A percentile compares a stretch with the other conserved stretches of the same genome.
These are phyloP conservation scores for Coluber constrictor DNA, from an alignment of 2,797 vertebrate genomes.

Conservation along the genomic window DNA sequence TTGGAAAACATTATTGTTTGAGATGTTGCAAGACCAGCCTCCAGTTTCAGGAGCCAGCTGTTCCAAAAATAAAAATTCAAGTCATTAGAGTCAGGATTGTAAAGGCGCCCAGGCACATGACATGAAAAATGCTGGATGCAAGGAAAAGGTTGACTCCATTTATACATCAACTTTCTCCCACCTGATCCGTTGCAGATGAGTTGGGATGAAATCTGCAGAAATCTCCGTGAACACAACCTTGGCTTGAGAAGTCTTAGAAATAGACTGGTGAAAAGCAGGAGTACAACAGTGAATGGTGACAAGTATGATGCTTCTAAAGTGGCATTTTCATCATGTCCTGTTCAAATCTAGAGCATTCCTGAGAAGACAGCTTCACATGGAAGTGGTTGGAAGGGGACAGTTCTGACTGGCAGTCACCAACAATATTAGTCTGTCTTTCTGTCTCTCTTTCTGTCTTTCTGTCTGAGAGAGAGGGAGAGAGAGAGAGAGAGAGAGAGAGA, in stretches of 20 bases:
- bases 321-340: not conserved
- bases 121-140: not conserved
- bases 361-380: not conserved
- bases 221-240: not conserved
- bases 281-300: not conserved
- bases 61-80: not conserved
- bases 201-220: not conserved
- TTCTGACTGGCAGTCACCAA: not conserved
- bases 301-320: not conserved
- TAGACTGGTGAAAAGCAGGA: not conserved
- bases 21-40: not conserved
- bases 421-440: not conserved
- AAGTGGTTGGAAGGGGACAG: not conserved
- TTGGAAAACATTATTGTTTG: not conserved
- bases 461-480: too few relatives aligned
- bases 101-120: not conserved
- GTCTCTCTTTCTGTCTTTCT: too few relatives aligned
- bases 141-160: too few relatives aligned
- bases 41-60: not conserved
- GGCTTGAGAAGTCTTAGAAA: not conserved
- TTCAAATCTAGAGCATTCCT: not conserved
- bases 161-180: not conserved
- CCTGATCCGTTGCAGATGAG: not conserved
- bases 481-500: too few relatives aligned
- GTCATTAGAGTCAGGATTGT: not conserved